These are phyloP conservation scores for Drosophila lowei DNA, from an alignment of 1,140 invertebrate genomes.

Conservation along the genomic window DNA sequence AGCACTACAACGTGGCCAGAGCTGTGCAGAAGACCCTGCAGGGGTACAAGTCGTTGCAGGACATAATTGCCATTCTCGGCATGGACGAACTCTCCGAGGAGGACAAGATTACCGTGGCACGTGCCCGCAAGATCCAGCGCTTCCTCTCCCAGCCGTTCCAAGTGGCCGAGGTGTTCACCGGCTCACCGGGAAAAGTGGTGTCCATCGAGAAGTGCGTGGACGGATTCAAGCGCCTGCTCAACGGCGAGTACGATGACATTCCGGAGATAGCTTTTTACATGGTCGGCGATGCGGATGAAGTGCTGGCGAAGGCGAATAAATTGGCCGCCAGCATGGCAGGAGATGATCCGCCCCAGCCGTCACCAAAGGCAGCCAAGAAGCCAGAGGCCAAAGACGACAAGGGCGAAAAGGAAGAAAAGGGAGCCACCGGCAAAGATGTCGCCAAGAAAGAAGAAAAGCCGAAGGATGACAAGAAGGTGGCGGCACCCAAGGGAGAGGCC, in stretches of 20 bases:
- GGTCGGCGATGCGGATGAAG: slow-evolving; percentile 92
- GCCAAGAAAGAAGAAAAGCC: slow-evolving; percentile 8
- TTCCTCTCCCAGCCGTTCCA: slow-evolving; percentile 94
- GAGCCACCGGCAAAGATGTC: background rate
- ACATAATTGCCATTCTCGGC: slow-evolving; percentile 93
- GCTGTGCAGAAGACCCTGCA: slow-evolving; percentile 93
- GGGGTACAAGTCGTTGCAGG: slow-evolving; percentile 90
- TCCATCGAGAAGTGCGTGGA: slow-evolving; percentile 86
- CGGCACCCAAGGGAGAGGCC: background rate
- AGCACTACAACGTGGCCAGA: slow-evolving; percentile 90
- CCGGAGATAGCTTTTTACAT: slow-evolving; percentile 95
- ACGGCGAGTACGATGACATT: slow-evolving; percentile 91
- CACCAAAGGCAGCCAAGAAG: slow-evolving; percentile 13
- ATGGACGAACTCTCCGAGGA: slow-evolving; percentile 95
- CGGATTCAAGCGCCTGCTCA: slow-evolving; percentile 84
- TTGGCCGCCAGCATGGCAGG: slow-evolving; percentile 84
- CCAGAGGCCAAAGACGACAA: slow-evolving; percentile 6
- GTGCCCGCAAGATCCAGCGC: slow-evolving; percentile 92
- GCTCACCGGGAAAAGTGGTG: slow-evolving; percentile 87
- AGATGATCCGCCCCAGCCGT: background rate
- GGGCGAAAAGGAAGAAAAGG: slow-evolving; percentile 20
- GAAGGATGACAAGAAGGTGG: background rate
- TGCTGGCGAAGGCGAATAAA: slow-evolving; percentile 89
- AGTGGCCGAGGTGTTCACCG: slow-evolving; percentile 89
- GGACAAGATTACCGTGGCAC: slow-evolving; percentile 91